Conservation (phyloP, 2,888 invertebrate species). For the Synergus itoensis region DNA sequence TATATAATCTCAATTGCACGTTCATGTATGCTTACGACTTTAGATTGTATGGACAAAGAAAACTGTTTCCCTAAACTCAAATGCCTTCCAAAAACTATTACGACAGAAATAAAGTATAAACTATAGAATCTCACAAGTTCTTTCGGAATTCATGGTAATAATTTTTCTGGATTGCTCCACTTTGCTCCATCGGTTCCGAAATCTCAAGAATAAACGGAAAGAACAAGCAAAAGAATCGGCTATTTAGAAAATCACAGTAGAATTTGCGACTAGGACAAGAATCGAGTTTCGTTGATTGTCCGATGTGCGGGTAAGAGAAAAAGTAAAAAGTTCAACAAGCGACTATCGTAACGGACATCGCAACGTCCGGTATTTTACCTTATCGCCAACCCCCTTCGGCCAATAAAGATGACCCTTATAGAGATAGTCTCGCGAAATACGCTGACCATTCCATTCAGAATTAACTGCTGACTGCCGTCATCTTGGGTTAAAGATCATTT, state of each 20-base stretch:
- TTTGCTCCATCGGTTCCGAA: neutral
- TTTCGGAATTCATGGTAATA: neutral
- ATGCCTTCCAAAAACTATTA: too few species aligned
- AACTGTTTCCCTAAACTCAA: neutral
- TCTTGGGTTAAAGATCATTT: constrained; percentile 65
- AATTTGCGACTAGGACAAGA: neutral
- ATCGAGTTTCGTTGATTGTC: constrained; percentile 7
- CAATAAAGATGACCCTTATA: constrained; percentile 70
- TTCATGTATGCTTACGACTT: neutral
- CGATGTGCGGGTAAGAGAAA: constrained; percentile 38
- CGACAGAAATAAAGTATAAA: neutral
- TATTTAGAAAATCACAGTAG: neutral
- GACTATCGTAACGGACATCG: constrained; percentile 64
- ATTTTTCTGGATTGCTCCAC: neutral
- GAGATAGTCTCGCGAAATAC: constrained; percentile 69
- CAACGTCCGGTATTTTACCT: constrained; percentile 68
- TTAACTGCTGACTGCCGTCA: constrained; percentile 63
- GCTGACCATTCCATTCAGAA: constrained; percentile 64
- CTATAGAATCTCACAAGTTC: neutral
- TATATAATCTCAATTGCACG: neutral
- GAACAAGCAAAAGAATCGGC: neutral
- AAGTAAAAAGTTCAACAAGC: constrained; percentile 43
- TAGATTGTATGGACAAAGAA: neutral
- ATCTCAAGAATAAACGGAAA: constrained; percentile 7
- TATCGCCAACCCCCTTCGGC: constrained; percentile 67